Conservation (phyloP, 2,113 vertebrate species). For the Nettapus auritus region DNA sequence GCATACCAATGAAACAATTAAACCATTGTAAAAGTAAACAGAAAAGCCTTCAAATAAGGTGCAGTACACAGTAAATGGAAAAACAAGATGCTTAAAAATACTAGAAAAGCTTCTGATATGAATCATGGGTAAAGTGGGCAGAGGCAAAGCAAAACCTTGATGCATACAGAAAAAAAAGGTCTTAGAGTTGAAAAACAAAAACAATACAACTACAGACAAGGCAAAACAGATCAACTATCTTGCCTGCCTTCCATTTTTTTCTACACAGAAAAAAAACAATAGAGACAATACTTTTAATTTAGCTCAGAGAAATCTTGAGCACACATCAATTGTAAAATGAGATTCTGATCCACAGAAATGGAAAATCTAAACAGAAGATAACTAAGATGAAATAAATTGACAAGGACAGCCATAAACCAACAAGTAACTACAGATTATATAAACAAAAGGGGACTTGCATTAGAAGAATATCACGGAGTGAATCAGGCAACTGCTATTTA, state of each 20-base stretch:
- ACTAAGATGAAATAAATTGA: background rate
- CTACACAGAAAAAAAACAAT: background rate
- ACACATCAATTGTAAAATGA: background rate
- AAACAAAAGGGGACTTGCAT: background rate
- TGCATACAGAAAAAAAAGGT: background rate
- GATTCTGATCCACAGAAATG: background rate
- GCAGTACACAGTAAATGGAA: background rate
- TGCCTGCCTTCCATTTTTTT: background rate
- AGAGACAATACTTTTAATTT: background rate
- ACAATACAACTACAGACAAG: background rate
- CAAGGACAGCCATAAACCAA: background rate
- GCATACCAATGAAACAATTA: background rate
- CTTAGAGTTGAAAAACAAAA: background rate
- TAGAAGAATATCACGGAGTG: background rate
- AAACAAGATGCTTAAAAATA: background rate
- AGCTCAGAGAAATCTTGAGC: background rate
- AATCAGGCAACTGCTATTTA: background rate
- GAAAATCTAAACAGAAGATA: background rate
- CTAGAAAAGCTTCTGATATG: background rate
- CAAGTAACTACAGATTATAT: background rate
- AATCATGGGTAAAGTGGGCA: background rate
- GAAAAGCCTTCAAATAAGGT: background rate
- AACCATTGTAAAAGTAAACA: background rate
- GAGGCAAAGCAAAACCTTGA: background rate
- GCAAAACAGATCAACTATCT: background rate